Percentiles rank a stretch among this genome's conserved stretches.
phyloP scores from a whole-genome alignment of 2,797 vertebrate species.

The Oceanodroma leucorhoa region DNA sequence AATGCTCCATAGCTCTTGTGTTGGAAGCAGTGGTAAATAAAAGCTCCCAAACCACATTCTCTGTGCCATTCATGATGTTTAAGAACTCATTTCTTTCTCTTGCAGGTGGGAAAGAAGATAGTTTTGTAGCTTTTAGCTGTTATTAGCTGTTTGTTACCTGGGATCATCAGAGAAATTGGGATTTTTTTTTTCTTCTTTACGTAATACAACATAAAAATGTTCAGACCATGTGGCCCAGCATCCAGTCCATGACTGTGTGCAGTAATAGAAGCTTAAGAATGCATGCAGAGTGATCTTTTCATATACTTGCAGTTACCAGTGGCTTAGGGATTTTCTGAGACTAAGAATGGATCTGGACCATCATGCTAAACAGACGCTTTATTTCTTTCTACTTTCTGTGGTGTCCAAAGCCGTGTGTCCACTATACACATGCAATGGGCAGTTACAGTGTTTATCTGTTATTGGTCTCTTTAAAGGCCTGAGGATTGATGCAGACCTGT shows the following conservation, averaged over 20 bases:
- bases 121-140: neutral
- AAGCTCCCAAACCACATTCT: neutral
- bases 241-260: neutral
- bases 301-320: neutral
- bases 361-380: neutral
- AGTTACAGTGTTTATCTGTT: neutral
- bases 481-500: neutral
- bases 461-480: neutral
- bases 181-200: neutral
- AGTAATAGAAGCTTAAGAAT: neutral
- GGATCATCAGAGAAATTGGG: neutral
- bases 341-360: neutral
- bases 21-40: neutral
- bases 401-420: neutral
- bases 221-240: neutral
- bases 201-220: neutral
- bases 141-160: neutral
- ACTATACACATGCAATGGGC: rapidly evolving
- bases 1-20: neutral
- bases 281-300: neutral
- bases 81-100: neutral
- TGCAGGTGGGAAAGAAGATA: neutral
- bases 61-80: neutral
- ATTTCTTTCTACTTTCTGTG: neutral
- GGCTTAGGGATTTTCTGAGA: neutral